Base-by-base conservation (phyloP, 2,888 invertebrate genomes). In the Lithophane leautieri region DNA sequence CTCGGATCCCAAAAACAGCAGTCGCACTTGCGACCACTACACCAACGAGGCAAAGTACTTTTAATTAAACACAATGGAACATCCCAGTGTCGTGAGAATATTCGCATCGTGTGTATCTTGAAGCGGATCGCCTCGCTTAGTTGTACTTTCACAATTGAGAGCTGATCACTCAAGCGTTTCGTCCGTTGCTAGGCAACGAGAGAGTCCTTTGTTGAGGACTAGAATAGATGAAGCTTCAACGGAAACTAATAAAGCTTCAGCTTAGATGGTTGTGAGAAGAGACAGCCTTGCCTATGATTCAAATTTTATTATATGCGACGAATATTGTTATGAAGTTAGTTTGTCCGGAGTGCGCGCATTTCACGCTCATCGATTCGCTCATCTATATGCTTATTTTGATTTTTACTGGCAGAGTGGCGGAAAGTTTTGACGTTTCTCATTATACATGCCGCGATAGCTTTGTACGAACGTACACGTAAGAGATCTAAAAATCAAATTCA, bases 131-230 rank as follows among this genome's bases (percentile, higher is more conserved):
- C n/a, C 34, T 73, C 61, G 40, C 52, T 47, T 47, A 8, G 47
- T 28, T 58, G 40, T 14, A 4, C 63, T 44, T 40, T 56, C 44
- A 65, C 79, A 52, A 75, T 79, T 54, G 60, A 56, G 56, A 44
- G 22, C 61, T 56, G 75, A 75, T 63, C 68, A 61, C 22, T 79
- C 25, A 25, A 70, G 62, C 58, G 60, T 75, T 25, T 22, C 12
- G 4, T 34, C 4, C 11, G 54, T 81, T 82, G 79, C 78, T 62
- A 54, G 25, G 82, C 69, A 73, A 82, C 83, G 34, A 28, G 14
- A 58, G 54, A 4, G 16, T 6, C 28, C 14, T 68, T 72, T 78
- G 44, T 73, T 11, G 22, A 25, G 11, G 42, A 9, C 7, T 19
- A 50, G 40, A 40, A 42, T 42, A 50, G 42, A 60, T 56, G 25